phyloP scores from a whole-genome alignment of 1,140 invertebrate species.

The Holotrichia oblita region DNA sequence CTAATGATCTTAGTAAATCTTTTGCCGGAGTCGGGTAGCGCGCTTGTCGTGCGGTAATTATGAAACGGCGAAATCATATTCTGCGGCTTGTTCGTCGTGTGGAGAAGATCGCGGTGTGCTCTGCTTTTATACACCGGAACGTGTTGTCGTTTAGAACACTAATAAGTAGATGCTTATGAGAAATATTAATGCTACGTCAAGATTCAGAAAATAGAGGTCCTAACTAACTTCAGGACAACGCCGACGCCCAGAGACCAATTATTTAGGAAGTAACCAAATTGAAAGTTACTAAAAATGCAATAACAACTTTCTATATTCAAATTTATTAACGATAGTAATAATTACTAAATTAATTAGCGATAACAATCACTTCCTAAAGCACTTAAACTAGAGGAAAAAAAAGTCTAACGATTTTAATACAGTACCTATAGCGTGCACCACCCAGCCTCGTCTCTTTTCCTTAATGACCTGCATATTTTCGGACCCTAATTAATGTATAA shows the following conservation, averaged over 20 bases:
- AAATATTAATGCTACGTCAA: no score
- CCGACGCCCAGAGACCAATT: no score
- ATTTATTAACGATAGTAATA: constrained; percentile 25
- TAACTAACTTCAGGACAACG: no score
- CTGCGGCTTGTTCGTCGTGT: background rate
- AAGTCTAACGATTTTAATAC: constrained; percentile 20
- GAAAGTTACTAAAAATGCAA: no score
- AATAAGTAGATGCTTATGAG: no score
- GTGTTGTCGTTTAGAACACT: no score
- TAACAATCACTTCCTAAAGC: constrained; percentile 33
- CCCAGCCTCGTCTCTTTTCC: background rate
- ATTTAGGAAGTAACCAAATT: no score
- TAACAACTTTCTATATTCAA: background rate
- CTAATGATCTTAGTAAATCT: constrained; percentile 47
- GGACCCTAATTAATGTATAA: constrained; percentile 24
- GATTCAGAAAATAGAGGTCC: no score
- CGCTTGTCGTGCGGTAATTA: constrained; percentile 1
- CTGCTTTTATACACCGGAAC: no score
- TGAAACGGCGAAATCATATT: constrained; percentile 14
- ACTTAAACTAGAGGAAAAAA: constrained; percentile 23
- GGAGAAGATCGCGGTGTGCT: background rate
- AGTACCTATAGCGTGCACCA: background rate
- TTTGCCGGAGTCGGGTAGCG: constrained; percentile 29
- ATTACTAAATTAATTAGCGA: constrained; percentile 34
- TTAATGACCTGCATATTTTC: constrained; percentile 35